phyloP scores from a whole-genome alignment of 2,113 vertebrate genomes.

The Myiagra hebetior region DNA sequence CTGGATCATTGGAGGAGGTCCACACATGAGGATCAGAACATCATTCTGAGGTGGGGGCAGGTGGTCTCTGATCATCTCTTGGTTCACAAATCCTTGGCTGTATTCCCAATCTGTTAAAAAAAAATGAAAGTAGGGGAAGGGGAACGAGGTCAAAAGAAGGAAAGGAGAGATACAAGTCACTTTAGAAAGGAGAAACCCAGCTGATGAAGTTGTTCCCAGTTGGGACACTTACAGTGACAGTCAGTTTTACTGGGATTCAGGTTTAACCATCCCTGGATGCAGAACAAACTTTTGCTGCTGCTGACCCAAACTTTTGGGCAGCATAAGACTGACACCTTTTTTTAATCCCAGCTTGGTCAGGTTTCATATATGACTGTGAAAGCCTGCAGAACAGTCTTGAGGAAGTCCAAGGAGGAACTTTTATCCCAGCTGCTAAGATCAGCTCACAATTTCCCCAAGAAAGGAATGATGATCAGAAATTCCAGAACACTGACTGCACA shows the following conservation, averaged over 20 bases:
- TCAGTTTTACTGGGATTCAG: neutral
- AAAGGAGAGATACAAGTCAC: neutral
- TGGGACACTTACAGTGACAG: neutral
- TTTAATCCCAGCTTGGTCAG: neutral
- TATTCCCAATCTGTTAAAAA: constrained; percentile 85
- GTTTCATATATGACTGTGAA: neutral
- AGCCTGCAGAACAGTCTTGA: neutral
- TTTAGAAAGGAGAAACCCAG: neutral
- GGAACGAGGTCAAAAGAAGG: neutral
- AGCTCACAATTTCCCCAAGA: neutral
- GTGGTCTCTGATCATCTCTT: constrained; percentile 87
- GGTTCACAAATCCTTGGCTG: constrained; percentile 91
- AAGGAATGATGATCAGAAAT: neutral
- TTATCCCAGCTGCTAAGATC: neutral
- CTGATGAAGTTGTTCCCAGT: neutral
- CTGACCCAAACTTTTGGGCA: neutral
- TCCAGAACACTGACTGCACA: neutral
- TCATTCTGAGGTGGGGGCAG: constrained; percentile 81
- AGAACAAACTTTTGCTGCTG: neutral
- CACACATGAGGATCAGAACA: constrained; percentile 90
- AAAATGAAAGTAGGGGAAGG: neutral
- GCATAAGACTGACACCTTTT: neutral
- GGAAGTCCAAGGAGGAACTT: neutral
- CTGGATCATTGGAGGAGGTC: constrained; percentile 97
- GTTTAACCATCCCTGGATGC: neutral